A percentile compares a stretch with the other conserved stretches of the same genome.
Conservation (phyloP, 1,140 invertebrate species). For the Achatina immaculata region DNA sequence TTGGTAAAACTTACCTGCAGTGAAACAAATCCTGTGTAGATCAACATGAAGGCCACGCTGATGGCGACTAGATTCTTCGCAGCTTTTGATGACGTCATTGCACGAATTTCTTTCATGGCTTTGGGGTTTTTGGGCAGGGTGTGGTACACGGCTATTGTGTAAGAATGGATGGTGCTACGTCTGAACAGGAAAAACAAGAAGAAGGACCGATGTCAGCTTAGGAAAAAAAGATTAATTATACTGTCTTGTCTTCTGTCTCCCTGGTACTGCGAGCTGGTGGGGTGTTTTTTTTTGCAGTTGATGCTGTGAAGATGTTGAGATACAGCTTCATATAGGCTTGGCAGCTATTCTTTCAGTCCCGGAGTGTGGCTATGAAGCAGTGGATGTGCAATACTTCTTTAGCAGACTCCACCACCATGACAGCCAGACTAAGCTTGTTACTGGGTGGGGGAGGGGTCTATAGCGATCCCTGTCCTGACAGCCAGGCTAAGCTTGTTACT, state of each 20-base stretch:
- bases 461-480: no score
- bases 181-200: no score
- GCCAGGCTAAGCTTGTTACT: neutral
- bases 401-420: no score
- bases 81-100: conserved; percentile 59
- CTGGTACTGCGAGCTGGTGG: no score
- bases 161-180: conserved; percentile 62
- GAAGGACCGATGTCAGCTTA: no score
- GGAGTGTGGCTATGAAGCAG: no score
- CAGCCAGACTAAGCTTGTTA: no score
- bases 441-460: no score
- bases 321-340: neutral
- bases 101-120: conserved; percentile 47
- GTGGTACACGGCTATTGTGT: conserved; percentile 61
- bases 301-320: no score
- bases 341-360: no score
- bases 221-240: neutral
- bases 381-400: no score
- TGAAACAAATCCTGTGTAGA: conserved; percentile 67
- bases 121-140: conserved; percentile 57
- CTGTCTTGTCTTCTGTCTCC: no score
- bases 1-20: conserved; percentile 51
- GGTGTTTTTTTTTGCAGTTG: neutral
- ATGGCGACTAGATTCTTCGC: conserved; percentile 66
- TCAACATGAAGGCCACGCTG: conserved; percentile 67